phyloP scores from a whole-genome alignment of 2,113 vertebrate genomes.

The Hipposideros armiger region DNA sequence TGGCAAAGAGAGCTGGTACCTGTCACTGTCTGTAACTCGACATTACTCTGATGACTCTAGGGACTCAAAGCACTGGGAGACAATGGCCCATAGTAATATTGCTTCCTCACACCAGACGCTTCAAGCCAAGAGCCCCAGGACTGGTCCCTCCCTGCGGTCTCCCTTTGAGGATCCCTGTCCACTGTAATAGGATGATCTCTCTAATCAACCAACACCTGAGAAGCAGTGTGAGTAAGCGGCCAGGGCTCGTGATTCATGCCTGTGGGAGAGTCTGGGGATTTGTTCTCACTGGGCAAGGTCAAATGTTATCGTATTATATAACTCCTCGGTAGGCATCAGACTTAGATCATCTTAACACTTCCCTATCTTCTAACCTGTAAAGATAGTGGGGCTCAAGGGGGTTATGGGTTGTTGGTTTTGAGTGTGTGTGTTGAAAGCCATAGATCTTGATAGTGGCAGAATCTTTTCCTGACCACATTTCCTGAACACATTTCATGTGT shows the following conservation, averaged over 20 bases:
- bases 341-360: background rate
- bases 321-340: background rate
- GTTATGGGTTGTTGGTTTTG: no score
- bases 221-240: no score
- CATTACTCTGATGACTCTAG: background rate
- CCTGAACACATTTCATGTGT: background rate
- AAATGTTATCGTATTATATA: no score
- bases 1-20: background rate
- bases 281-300: background rate
- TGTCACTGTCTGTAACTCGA: background rate
- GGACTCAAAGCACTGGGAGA: background rate
- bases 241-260: background rate
- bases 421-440: background rate
- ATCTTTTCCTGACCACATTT: background rate
- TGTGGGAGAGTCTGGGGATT: background rate
- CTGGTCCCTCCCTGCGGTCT: no score
- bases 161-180: no score
- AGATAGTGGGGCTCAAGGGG: background rate
- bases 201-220: background rate
- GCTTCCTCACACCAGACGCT: background rate
- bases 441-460: background rate
- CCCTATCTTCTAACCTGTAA: background rate
- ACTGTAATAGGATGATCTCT: background rate
- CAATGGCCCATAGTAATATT: background rate
- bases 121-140: background rate